phyloP scores from a whole-genome alignment of 2,113 vertebrate genomes.

The Corynorhinus townsendii region DNA sequence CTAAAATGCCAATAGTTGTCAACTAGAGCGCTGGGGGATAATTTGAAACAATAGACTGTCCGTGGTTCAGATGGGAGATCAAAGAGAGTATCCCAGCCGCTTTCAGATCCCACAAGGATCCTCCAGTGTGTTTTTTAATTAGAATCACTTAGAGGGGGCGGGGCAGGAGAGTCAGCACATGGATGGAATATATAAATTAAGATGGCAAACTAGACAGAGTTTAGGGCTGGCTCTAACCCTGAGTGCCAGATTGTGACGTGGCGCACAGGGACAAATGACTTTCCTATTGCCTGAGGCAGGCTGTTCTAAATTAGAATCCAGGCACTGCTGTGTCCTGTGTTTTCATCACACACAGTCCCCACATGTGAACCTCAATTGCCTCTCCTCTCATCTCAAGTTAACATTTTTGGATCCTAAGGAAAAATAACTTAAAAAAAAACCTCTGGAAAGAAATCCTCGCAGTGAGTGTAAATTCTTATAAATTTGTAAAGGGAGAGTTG shows the following conservation, averaged over 20 bases:
- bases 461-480: slow-evolving; percentile 43
- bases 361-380: slow-evolving; percentile 35
- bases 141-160: slow-evolving; percentile 42
- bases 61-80: slow-evolving; percentile 52
- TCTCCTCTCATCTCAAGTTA: slow-evolving; percentile 43
- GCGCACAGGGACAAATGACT: neutral
- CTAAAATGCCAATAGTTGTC: slow-evolving; percentile 61
- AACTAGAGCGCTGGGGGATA: neutral
- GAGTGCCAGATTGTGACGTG: neutral
- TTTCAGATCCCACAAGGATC: slow-evolving; percentile 17
- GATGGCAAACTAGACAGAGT: slow-evolving; percentile 12
- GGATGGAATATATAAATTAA: slow-evolving; percentile 28
- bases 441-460: slow-evolving; percentile 43
- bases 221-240: neutral
- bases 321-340: neutral
- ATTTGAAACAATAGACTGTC: slow-evolving; percentile 55
- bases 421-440: slow-evolving; percentile 34
- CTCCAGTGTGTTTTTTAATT: slow-evolving; percentile 55
- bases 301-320: slow-evolving; percentile 55
- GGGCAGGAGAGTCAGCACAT: neutral
- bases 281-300: slow-evolving; percentile 34
- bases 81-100: neutral
- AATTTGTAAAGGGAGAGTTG: slow-evolving; percentile 52
- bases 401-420: slow-evolving; percentile 33
- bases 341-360: neutral